Evolutionary conservation across 2,888 invertebrate species (phyloP), one percentile per base, ranked within the genome.

Genomic region (Fissipunctia ypsillon): DNA sequence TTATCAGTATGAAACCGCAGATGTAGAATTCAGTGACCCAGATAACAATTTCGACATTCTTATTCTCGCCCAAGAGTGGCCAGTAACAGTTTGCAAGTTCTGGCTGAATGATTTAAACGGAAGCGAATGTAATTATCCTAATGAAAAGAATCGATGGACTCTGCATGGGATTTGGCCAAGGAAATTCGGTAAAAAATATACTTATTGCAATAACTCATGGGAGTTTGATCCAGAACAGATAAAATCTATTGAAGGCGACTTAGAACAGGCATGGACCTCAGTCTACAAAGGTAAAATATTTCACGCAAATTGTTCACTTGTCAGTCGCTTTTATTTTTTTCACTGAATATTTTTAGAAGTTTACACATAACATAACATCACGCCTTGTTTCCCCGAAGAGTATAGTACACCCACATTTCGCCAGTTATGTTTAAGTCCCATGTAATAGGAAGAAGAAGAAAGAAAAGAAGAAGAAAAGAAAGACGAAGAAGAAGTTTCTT

Each of bases 271-370:
- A 16, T 77, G 77, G 77, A 43, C 38, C 0, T 12, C 41, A 16
- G 1, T 50, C 5, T 97, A 98, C 90, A 96, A 96, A 84, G 96
- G 97, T 76, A 92, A 89, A 25, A 54, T 54, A 54, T 54, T 54
- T 54, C 16, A 14, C 43, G 7, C 19, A 19, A 25, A 25, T 16
- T 3, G 2, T 54, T n/a, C n/a, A n/a, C n/a, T n/a, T n/a, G n/a
- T 25, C 25, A 16, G 25, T 16, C 16, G 2, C 7, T 54, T 25
- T 25, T 25, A 28, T 12, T 16, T 16, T 25, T 25, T 54, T 16
- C 54, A 54, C 16, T 54, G 54, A 16, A 16, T 54, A 16, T 54
- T 54, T 54, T 54, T n/a, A n/a, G n/a, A n/a, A n/a, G n/a, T n/a
- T n/a, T n/a, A n/a, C n/a, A n/a, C n/a, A n/a, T n/a, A n/a, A n/a